A percentile compares a stretch with the other conserved stretches of the same genome.
Conservation (phyloP, 2,797 vertebrate species). For the Amblyraja radiata region DNA sequence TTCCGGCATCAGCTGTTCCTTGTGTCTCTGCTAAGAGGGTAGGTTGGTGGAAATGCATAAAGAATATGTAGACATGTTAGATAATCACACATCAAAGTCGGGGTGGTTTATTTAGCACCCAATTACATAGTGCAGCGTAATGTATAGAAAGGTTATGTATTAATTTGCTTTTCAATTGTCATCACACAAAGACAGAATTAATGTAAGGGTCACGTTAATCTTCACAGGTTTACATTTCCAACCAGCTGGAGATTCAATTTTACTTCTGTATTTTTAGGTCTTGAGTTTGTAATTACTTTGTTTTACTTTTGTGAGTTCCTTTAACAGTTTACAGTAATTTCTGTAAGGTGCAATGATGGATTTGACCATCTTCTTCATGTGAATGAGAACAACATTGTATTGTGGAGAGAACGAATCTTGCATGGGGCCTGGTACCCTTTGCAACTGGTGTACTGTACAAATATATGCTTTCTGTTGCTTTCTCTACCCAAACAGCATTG, state of each 20-base stretch:
- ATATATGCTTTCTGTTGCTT: conserved; percentile 33
- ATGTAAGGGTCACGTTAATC: neutral
- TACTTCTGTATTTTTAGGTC: neutral
- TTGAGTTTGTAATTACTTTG: neutral
- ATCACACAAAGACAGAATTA: conserved; percentile 27
- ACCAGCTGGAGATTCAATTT: neutral
- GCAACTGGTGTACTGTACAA: conserved; percentile 36
- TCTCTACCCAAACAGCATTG: conserved; percentile 44
- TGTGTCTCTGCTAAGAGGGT: neutral
- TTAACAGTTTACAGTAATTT: conserved; percentile 1
- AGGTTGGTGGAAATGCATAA: neutral
- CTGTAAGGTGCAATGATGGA: neutral
- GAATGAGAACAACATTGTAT: neutral
- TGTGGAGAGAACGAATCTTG: conserved; percentile 20
- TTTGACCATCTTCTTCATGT: conserved; percentile 18
- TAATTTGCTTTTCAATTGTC: conserved; percentile 15
- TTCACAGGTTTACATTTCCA: conserved; percentile 8
- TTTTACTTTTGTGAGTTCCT: conserved; percentile 6
- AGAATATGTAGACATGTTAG: neutral
- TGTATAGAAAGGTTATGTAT: conserved; percentile 4
- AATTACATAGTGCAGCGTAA: conserved; percentile 19
- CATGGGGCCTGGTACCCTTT: neutral
- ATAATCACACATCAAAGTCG: neutral
- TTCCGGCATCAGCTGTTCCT: too few relatives aligned
- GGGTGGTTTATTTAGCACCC: neutral